Percentiles rank a stretch among this genome's conserved stretches.
phyloP scores from a whole-genome alignment of 1,140 invertebrate species.

The Chlorops oryzae region DNA sequence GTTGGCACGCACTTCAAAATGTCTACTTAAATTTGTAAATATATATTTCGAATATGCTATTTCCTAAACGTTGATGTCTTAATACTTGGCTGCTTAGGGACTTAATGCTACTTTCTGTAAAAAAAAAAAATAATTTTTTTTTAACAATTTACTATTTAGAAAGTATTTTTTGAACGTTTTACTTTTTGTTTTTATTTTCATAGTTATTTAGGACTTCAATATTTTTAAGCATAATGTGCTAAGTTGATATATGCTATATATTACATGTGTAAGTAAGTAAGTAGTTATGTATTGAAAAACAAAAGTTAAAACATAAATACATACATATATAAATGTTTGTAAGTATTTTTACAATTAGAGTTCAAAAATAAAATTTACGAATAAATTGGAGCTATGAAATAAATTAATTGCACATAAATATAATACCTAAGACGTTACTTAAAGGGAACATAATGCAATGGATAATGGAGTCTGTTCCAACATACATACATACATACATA shows the following conservation, averaged over 20 bases:
- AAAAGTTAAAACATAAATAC: slow-evolving; percentile 20
- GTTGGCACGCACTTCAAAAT: too few relatives aligned
- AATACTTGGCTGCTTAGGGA: too few relatives aligned
- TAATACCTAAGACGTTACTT: background rate
- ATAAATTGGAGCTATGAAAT: background rate
- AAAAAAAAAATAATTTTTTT: slow-evolving; percentile 15
- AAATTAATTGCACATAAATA: background rate
- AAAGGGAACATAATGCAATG: background rate
- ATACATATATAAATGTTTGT: background rate
- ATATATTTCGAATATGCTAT: too few relatives aligned
- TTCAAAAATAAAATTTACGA: background rate
- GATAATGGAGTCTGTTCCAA: background rate
- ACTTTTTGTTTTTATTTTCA: slow-evolving; percentile 20
- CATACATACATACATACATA: background rate
- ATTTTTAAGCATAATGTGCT: slow-evolving; percentile 2
- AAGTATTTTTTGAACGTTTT: slow-evolving; percentile 14
- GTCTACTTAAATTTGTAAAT: too few relatives aligned
- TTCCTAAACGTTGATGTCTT: too few relatives aligned
- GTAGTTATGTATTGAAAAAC: slow-evolving; percentile 30
- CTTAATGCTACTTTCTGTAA: too few relatives aligned
- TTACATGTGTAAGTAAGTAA: slow-evolving; percentile 19
- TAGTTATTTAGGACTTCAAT: slow-evolving; percentile 1
- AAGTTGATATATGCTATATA: slow-evolving; percentile 6
- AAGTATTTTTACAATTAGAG: background rate
- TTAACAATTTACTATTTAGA: slow-evolving; percentile 19